Percentiles rank a stretch among this genome's conserved stretches.
These are phyloP conservation scores for Drosophila sp. DNA, from an alignment of 1,140 invertebrate species.

Conservation along the genomic window DNA sequence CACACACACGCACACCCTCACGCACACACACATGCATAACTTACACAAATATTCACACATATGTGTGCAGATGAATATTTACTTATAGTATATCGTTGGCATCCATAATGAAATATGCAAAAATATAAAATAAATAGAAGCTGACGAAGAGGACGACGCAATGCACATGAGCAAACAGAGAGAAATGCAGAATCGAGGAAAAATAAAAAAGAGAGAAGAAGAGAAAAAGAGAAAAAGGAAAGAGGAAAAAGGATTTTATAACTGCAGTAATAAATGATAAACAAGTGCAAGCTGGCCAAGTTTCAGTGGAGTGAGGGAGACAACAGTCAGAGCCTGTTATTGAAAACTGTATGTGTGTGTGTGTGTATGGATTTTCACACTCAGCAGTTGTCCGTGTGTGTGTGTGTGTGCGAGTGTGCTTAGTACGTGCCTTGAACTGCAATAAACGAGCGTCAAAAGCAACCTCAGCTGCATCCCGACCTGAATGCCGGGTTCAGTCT, in stretches of 20 bases:
- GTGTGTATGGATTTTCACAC: conserved; percentile 21
- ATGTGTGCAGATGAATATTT: conserved; percentile 28
- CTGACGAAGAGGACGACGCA: conserved; percentile 19
- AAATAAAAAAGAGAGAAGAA: conserved; percentile 4
- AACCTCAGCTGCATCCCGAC: conserved; percentile 40
- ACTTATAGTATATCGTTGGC: conserved; percentile 49
- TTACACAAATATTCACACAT: background rate
- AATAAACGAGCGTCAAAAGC: conserved; percentile 47
- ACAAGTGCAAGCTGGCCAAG: conserved; percentile 74
- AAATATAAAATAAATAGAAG: conserved; percentile 57
- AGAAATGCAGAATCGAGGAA: background rate
- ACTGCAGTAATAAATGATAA: conserved; percentile 79
- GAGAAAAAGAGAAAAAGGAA: background rate
- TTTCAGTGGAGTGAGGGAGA: background rate
- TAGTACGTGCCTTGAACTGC: conserved; percentile 69
- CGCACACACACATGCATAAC: conserved; percentile 6
- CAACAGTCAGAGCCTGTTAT: conserved; percentile 55
- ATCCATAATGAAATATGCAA: conserved; percentile 62
- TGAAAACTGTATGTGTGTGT: conserved; percentile 49
- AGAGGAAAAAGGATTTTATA: conserved; percentile 55
- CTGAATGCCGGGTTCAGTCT: conserved; percentile 14
- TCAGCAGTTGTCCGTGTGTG: conserved; percentile 6
- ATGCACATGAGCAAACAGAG: conserved; percentile 45
- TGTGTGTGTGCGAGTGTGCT: conserved; percentile 28
- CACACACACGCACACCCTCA: conserved; percentile 11